These are phyloP conservation scores for Stegophylla sp. DNA, from an alignment of 2,888 invertebrate genomes.

Conservation along the genomic window DNA sequence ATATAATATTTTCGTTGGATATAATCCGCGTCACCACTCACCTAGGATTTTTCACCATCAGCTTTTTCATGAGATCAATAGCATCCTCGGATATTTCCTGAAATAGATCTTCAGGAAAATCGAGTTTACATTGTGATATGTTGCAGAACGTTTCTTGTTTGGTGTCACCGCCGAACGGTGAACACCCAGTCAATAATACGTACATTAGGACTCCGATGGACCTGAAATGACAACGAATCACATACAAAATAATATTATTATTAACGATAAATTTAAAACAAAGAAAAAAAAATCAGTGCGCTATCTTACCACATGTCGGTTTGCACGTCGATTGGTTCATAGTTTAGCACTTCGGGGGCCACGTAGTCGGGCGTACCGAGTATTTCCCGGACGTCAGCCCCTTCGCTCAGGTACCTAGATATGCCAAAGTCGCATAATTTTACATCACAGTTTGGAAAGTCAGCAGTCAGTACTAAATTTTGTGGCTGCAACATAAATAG, in stretches of 20 bases:
- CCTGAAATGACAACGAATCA: conserved; percentile 59
- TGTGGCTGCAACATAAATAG: conserved; percentile 69
- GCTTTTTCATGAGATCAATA: conserved; percentile 87
- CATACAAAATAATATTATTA: too few species aligned
- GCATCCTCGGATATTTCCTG: conserved; percentile 85
- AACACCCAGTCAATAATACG: conserved; percentile 91
- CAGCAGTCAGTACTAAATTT: conserved; percentile 72
- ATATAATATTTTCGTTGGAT: not conserved
- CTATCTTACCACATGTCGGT: conserved; percentile 85
- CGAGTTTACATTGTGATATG: conserved; percentile 90
- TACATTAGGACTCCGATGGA: conserved; percentile 94
- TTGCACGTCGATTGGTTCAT: conserved; percentile 89
- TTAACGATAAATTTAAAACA: not conserved
- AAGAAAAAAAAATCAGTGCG: not conserved
- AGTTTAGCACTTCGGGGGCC: conserved; percentile 92
- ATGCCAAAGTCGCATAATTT: conserved; percentile 73
- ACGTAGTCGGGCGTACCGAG: conserved; percentile 76
- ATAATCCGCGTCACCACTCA: conserved; percentile 67
- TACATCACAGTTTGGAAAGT: conserved; percentile 69
- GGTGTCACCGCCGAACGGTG: conserved; percentile 93
- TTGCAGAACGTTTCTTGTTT: conserved; percentile 98
- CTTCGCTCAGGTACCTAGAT: conserved; percentile 70
- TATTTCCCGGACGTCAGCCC: conserved; percentile 72
- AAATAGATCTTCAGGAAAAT: conserved; percentile 93
- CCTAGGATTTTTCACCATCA: conserved; percentile 92